These are phyloP conservation scores for Thumatha senex DNA, from an alignment of 2,888 invertebrate genomes.

Conservation along the genomic window DNA sequence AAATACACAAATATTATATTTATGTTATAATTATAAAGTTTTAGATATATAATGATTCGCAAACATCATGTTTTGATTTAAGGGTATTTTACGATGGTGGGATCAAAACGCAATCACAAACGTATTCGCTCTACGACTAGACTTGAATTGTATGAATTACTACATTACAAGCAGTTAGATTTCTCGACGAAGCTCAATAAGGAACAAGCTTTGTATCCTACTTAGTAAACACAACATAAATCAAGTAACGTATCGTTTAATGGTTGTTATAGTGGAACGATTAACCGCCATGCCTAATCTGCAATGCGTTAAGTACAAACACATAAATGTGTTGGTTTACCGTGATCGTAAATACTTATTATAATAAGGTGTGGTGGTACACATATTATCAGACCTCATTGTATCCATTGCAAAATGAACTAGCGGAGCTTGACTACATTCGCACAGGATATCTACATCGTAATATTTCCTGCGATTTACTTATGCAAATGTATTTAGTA, in stretches of 20 bases:
- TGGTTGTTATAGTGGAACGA: slow-evolving; percentile 46
- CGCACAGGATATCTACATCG: slow-evolving; percentile 54
- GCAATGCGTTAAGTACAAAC: slow-evolving; percentile 56
- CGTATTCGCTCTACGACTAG: too few relatives aligned
- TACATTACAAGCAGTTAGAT: background rate
- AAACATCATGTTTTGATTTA: too few relatives aligned
- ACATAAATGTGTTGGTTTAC: slow-evolving; percentile 73
- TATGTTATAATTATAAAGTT: too few relatives aligned
- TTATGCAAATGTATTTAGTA: slow-evolving; percentile 64
- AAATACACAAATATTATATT: too few relatives aligned
- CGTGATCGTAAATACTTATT: slow-evolving; percentile 70
- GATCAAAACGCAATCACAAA: too few relatives aligned
- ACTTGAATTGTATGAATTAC: too few relatives aligned
- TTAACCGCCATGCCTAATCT: slow-evolving; percentile 62
- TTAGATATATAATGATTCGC: too few relatives aligned
- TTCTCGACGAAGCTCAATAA: slow-evolving; percentile 3
- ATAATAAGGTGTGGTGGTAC: slow-evolving; percentile 64
- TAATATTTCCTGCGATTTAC: slow-evolving; percentile 60
- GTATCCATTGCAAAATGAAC: slow-evolving; percentile 70
- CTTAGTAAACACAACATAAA: slow-evolving; percentile 35
- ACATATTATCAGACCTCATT: slow-evolving; percentile 60
- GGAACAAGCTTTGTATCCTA: slow-evolving; percentile 6
- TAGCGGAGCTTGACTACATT: slow-evolving; percentile 45
- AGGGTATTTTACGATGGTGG: too few relatives aligned
- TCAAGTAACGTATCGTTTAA: slow-evolving; percentile 40